Percentiles rank a stretch among this genome's conserved stretches.
These are phyloP conservation scores for Platygyra sinensis DNA, from an alignment of 64 coral and sea anemone genomes.

Conservation along the genomic window DNA sequence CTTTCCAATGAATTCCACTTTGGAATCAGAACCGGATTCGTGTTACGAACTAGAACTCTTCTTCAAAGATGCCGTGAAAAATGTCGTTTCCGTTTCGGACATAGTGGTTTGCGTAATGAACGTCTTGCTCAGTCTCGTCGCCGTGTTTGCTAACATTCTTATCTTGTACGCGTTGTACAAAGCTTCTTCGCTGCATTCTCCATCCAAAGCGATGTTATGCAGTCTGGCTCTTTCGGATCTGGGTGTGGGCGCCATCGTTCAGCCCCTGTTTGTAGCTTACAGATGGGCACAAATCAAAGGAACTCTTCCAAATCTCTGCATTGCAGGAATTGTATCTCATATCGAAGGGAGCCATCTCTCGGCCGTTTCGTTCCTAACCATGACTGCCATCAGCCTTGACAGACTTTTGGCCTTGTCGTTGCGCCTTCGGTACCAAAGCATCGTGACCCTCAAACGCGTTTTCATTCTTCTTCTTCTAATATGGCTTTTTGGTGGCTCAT, in stretches of 20 bases:
- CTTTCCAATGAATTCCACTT: background rate
- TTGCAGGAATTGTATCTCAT: slow-evolving; percentile 15
- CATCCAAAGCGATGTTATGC: slow-evolving; percentile 17
- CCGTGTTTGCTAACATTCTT: slow-evolving; percentile 24
- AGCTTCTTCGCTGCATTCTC: slow-evolving; percentile 14
- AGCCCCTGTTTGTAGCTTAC: slow-evolving; percentile 19
- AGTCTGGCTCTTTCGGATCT: slow-evolving; percentile 28
- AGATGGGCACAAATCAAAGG: slow-evolving; percentile 22
- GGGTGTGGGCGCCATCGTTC: slow-evolving; percentile 24
- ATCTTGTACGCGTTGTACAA: slow-evolving; percentile 30
- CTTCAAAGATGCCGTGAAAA: slow-evolving; percentile 1
- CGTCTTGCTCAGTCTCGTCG: background rate
- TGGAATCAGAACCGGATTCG: background rate
- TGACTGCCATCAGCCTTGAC: slow-evolving; percentile 42
- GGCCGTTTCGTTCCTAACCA: slow-evolving; percentile 25
- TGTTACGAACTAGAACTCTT: slow-evolving; percentile 9
- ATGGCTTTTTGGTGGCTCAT: background rate
- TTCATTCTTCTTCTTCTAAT: background rate
- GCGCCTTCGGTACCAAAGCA: slow-evolving; percentile 19
- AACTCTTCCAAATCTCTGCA: background rate
- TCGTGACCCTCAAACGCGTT: slow-evolving; percentile 13
- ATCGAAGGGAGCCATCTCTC: slow-evolving; percentile 13
- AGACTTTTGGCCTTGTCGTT: slow-evolving; percentile 22
- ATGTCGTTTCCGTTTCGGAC: background rate
- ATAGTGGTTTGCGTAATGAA: slow-evolving; percentile 12